These are phyloP conservation scores for Tachuris rubrigastra DNA, from an alignment of 2,113 vertebrate species.

Conservation along the genomic window DNA sequence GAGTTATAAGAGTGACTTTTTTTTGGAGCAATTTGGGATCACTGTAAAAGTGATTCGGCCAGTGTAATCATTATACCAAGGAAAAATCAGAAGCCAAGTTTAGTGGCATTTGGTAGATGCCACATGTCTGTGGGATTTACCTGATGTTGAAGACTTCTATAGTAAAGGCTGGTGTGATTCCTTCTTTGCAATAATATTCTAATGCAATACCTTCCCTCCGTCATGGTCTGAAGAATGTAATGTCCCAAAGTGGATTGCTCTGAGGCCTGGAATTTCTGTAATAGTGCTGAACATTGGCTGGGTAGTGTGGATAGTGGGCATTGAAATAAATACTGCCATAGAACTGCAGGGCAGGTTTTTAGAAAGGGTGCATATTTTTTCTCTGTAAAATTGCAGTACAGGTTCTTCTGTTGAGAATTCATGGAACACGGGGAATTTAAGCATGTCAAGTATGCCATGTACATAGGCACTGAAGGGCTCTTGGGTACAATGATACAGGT, in stretches of 20 bases:
- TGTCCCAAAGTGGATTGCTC: background rate
- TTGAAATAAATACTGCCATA: background rate
- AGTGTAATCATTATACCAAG: background rate
- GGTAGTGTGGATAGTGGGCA: background rate
- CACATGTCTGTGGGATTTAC: background rate
- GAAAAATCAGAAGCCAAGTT: background rate
- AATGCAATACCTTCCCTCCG: background rate
- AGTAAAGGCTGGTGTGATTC: background rate
- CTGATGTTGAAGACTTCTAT: background rate
- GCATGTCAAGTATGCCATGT: background rate
- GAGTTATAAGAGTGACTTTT: background rate
- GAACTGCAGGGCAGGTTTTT: background rate
- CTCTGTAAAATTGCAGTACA: background rate
- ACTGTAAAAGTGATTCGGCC: background rate
- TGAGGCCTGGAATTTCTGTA: background rate
- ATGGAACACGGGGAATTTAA: rapidly evolving
- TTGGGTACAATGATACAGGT: background rate
- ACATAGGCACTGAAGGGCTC: background rate
- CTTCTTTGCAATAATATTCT: background rate
- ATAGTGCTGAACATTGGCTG: background rate
- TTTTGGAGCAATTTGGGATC: background rate
- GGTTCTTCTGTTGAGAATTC: background rate
- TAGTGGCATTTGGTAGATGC: background rate
- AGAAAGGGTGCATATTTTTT: background rate
- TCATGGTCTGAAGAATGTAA: rapidly evolving